Base-by-base conservation (phyloP, 1,140 invertebrate species). In the Sipha flava region DNA sequence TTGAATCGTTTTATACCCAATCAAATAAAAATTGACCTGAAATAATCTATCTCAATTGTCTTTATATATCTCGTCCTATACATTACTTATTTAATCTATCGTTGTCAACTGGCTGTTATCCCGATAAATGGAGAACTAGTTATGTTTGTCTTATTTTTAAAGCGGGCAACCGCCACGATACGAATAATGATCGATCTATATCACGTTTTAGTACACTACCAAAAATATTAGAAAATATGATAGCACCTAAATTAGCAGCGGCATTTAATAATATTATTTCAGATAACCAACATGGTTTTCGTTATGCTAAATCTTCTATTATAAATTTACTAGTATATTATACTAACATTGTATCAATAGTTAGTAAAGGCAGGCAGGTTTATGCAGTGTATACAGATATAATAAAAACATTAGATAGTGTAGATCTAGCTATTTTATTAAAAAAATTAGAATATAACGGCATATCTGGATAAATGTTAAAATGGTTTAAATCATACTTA, bases 271-370 rank as follows among this genome's bases (percentile, higher is more conserved):
- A 34, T 6, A 43, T 72, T 43, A 72, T 72, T 26, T 72, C 68
- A 43, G 21, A 37, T 49, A 26, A 72, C 5, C 68, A 72, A 72
- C 68, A 72, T 49, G 68, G 68, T 43, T 72, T 72, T 52, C 49
- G 49, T 52, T n/a, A 52, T 18, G n/a, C n/a, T n/a, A 45, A 45
- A 45, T 45, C 43, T 9, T 18, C 49, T 5, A 18, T n/a, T 10
- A 52, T n/a, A 14, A 52, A 52, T 52, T n/a, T 52, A 52, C 4
- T 52, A 52, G n/a, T 52, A 18, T 52, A 52, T 18, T 52, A 52
- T 52, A 14, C 49, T 4, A n/a, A n/a, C n/a, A n/a, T n/a, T n/a
- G n/a, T n/a, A n/a, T n/a, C n/a, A n/a, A n/a, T n/a, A n/a, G n/a
- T n/a, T n/a, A n/a, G n/a, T n/a, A n/a, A n/a, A n/a, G n/a, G n/a